phyloP scores from a whole-genome alignment of 2,113 vertebrate species.

The Callaeas wilsoni region DNA sequence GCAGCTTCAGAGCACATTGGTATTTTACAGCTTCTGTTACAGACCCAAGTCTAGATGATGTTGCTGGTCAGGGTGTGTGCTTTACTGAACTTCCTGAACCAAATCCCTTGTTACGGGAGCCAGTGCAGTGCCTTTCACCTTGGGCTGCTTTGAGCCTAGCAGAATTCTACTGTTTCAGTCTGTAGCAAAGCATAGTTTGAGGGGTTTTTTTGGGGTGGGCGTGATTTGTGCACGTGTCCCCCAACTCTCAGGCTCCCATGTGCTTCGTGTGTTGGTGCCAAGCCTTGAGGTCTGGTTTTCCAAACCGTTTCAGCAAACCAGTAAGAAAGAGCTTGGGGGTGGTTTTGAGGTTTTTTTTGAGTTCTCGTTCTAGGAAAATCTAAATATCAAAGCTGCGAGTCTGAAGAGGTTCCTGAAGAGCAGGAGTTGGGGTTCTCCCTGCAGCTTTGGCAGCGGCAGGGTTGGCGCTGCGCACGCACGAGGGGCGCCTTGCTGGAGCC shows the following conservation, averaged over 20 bases:
- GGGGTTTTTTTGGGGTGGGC: fast-evolving
- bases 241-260: background rate
- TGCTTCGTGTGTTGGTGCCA: background rate
- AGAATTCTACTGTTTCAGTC: background rate
- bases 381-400: background rate
- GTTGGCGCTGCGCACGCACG: fast-evolving
- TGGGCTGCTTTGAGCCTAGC: background rate
- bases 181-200: background rate
- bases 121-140: background rate
- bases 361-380: background rate
- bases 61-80: background rate
- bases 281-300: background rate
- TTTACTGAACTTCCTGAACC: background rate
- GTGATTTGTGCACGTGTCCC: background rate
- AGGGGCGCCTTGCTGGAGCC: background rate
- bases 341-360: background rate
- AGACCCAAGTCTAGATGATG: background rate
- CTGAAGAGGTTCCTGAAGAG: background rate
- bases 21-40: background rate
- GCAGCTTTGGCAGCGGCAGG: background rate
- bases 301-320: background rate
- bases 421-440: background rate
- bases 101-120: background rate
- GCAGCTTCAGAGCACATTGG: background rate
- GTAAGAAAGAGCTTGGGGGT: background rate